Conservation (phyloP, 1,140 invertebrate genomes). For the Trigoniulus corallinus region DNA sequence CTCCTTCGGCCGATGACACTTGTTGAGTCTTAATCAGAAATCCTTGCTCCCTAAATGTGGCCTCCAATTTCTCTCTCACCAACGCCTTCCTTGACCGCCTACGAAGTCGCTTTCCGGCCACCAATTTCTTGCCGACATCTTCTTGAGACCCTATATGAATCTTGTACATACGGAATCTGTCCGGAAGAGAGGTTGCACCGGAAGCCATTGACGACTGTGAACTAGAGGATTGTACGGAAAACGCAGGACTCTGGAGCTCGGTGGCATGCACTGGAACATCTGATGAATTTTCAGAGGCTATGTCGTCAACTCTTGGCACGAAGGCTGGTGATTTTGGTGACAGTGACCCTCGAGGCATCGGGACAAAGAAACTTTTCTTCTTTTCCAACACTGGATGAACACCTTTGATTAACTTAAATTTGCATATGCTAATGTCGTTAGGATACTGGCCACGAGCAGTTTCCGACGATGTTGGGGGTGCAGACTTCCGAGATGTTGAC, state of each 20-base stretch:
- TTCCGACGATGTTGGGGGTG: conserved; percentile 14
- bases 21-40: conserved; percentile 85
- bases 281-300: background rate
- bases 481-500: conserved; percentile 13
- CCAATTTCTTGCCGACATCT: conserved; percentile 32
- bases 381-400: conserved; percentile 70
- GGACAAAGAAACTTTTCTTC: conserved; percentile 71
- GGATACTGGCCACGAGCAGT: too few relatives aligned
- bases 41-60: conserved; percentile 80
- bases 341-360: background rate
- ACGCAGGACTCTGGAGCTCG: background rate
- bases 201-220: background rate
- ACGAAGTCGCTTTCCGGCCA: conserved; percentile 2
- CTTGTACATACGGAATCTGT: conserved; percentile 3
- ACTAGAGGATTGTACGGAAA: background rate
- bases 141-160: conserved; percentile 16
- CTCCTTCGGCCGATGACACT: conserved; percentile 72
- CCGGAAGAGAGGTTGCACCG: conserved; percentile 2
- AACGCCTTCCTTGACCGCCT: conserved; percentile 61
- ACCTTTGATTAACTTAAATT: conserved; percentile 80
- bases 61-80: conserved; percentile 70
- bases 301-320: background rate
- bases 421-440: conserved; percentile 57
- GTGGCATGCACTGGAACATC: background rate
- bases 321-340: background rate